Evolutionary conservation across 1,140 invertebrate genomes (phyloP), one percentile per base, ranked within the genome.

Genomic region (Agraylea sexmaculata): DNA sequence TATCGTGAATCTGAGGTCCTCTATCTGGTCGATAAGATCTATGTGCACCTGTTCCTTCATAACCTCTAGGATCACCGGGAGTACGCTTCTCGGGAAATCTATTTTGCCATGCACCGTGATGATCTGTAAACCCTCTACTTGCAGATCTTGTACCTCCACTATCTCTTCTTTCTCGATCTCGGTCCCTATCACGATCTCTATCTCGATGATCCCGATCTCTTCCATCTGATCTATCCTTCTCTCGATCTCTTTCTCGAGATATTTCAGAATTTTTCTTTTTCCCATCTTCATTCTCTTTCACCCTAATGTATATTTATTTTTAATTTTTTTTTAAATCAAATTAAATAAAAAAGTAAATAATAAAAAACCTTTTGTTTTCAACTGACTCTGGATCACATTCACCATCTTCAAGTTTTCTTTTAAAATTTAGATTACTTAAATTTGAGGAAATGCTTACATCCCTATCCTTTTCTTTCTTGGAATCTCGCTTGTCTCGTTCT

Each of bases 381-480:
- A 40, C 58, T 2, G 57, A 48, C 20, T 66, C 66, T 23, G 60
- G 62, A 40, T 68, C 64, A 50, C 66, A 65, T 55, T 69, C 66
- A 2, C 66, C 66, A 40, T 69, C 66, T 47, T 69, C 66, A 12
- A 69, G 43, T 46, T 68, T 68, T 49, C 65, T 57, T 34, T 68
- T 68, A 4, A 61, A 48, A 4, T 33, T 32, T 17, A 22, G 23
- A 8, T n/a, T n/a, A n/a, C n/a, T n/a, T n/a, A n/a, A n/a, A n/a
- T n/a, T n/a, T n/a, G 36, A 11, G 45, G 38, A 21, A 36, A 21
- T 18, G 40, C 36, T 20, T 40, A 22, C 29, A 35, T 43, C 39
- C 16, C 40, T 47, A 38, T 51, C 44, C 20, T 42, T 49, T 13
- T 51, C 50, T 37, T 47, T 50, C 11, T 51, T 49, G 11, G 42